A percentile compares a stretch with the other conserved stretches of the same genome.
Conservation (phyloP, 2,888 invertebrate genomes). For the Drosophila cracens region DNA sequence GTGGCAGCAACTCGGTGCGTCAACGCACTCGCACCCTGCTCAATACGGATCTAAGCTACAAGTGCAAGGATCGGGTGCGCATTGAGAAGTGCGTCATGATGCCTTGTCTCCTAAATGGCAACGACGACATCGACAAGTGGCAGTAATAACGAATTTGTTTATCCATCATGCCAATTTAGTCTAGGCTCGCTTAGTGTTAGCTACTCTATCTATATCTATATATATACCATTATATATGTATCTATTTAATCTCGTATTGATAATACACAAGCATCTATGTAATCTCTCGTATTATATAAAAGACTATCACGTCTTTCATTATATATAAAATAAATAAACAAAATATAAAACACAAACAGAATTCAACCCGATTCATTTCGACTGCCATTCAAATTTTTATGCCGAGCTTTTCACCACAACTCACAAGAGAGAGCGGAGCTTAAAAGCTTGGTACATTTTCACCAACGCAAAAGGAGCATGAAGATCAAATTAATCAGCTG, state of each 20-base stretch:
- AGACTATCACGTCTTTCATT: neutral
- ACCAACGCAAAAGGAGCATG: neutral
- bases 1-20: constrained; percentile 87
- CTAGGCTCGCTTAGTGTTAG: constrained; percentile 41
- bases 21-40: constrained; percentile 86
- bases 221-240: constrained; percentile 1
- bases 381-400: neutral
- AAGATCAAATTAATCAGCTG: constrained; percentile 5
- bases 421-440: neutral
- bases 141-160: constrained; percentile 22
- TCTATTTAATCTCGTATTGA: constrained; percentile 29
- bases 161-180: neutral
- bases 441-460: neutral
- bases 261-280: constrained; percentile 20
- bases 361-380: neutral
- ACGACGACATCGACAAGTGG: constrained; percentile 77
- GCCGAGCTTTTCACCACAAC: neutral
- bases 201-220: constrained; percentile 15
- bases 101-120: constrained; percentile 81
- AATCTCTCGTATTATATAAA: neutral
- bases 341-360: neutral
- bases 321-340: constrained; percentile 1
- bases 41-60: constrained; percentile 81
- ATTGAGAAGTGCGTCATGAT: constrained; percentile 83
- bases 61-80: constrained; percentile 83